Evolutionary conservation across 2,113 vertebrate species (phyloP).

Genomic region (Lampris incognitus): DNA sequence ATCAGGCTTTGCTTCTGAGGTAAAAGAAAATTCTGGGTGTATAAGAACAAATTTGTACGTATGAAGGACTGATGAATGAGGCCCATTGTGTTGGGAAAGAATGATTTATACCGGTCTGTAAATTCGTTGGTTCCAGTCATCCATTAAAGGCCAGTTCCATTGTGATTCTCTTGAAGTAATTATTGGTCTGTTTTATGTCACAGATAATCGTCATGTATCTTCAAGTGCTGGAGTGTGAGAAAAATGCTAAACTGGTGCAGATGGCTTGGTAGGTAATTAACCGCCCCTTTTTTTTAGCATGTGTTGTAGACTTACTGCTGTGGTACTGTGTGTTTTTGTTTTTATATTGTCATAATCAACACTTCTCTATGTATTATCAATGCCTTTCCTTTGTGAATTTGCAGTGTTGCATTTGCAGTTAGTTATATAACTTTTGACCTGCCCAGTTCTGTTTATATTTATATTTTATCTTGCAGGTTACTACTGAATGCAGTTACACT

Average conservation of each 20-base stretch:
- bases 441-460: background rate
- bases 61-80: too few species aligned
- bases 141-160: background rate
- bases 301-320: background rate
- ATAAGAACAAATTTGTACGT: too few species aligned
- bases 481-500: background rate
- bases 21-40: too few species aligned
- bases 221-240: constrained; percentile 92
- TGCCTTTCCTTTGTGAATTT: background rate
- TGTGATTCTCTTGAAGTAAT: background rate
- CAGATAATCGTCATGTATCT: constrained; percentile 95
- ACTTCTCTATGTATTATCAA: background rate
- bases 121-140: background rate
- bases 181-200: constrained; percentile 53
- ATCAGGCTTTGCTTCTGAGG: too few species aligned
- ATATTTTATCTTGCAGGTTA: background rate
- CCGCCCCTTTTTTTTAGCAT: constrained; percentile 33
- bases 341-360: background rate
- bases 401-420: too few species aligned
- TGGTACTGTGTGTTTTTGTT: background rate
- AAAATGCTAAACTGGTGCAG: constrained; percentile 90
- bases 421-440: too few species aligned
- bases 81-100: too few species aligned
- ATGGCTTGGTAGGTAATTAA: constrained; percentile 88
- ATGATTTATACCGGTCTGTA: too few species aligned